Conservation (phyloP, 2,797 vertebrate genomes). For the Microctenopoma lineatum region DNA sequence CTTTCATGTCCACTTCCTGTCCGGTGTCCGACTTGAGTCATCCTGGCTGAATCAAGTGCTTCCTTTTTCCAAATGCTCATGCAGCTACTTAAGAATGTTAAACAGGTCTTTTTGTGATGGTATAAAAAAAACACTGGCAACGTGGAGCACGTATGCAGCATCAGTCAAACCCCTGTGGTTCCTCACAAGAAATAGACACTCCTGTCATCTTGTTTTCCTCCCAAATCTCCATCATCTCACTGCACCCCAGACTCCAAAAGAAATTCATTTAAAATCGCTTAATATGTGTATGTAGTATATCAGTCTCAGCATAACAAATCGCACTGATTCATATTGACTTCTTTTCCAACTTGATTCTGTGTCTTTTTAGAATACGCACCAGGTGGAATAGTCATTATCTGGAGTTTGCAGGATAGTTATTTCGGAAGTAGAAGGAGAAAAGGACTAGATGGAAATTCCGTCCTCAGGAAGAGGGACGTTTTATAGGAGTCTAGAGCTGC, state of each 20-base stretch:
- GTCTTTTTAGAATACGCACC: conserved; percentile 44
- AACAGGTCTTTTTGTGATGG: conserved; percentile 53
- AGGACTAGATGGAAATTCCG: conserved; percentile 53
- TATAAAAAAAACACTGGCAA: conserved; percentile 7
- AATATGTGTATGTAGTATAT: conserved; percentile 8
- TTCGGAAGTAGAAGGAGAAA: conserved; percentile 38
- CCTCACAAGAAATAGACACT: conserved; percentile 42
- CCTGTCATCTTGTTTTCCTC: conserved; percentile 17
- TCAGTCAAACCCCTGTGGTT: conserved; percentile 49
- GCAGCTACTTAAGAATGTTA: conserved; percentile 71
- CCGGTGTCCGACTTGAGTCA: conserved; percentile 67
- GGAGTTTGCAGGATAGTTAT: conserved; percentile 24
- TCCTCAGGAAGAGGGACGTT: conserved; percentile 48
- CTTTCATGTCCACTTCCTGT: conserved; percentile 76
- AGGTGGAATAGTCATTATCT: conserved; percentile 74
- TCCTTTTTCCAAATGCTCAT: conserved; percentile 82
- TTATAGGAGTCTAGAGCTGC: conserved; percentile 55
- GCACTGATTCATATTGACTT: conserved; percentile 43
- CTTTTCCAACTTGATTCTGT: conserved; percentile 38
- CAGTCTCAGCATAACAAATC: conserved; percentile 44
- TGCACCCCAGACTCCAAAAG: neutral
- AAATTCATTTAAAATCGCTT: conserved; percentile 28
- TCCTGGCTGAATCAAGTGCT: conserved; percentile 76
- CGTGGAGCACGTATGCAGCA: conserved; percentile 30
- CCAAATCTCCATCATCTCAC: conserved; percentile 26